Conservation (phyloP, 2,113 vertebrate genomes). For the Numida meleagris region DNA sequence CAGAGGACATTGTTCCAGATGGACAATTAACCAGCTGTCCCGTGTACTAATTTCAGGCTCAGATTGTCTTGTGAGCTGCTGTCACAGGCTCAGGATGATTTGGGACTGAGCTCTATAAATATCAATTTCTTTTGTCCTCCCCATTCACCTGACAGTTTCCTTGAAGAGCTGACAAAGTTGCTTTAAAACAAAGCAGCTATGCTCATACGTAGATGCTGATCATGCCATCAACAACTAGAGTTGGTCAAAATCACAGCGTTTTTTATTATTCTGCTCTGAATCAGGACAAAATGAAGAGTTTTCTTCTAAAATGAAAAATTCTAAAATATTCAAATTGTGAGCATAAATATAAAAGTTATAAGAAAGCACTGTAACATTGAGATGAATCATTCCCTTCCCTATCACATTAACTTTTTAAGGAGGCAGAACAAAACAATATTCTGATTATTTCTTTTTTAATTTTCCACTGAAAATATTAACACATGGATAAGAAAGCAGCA, state of each 20-base stretch:
- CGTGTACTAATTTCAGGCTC: background rate
- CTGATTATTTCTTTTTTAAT: background rate
- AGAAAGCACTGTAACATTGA: background rate
- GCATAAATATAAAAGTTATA: background rate
- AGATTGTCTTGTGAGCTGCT: background rate
- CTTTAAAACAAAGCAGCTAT: background rate
- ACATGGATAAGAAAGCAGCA: background rate
- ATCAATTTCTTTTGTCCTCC: background rate
- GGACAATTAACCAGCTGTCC: background rate
- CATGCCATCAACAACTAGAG: background rate
- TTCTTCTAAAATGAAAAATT: background rate
- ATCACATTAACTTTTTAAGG: background rate
- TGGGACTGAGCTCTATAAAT: background rate
- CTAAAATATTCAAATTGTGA: background rate
- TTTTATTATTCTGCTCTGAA: background rate
- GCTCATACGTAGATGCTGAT: background rate
- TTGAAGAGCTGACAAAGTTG: background rate
- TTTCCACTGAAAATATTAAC: background rate
- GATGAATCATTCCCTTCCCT: background rate
- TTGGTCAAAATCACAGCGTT: background rate
- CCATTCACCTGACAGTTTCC: background rate
- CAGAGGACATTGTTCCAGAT: background rate
- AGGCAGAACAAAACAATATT: background rate
- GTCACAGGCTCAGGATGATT: background rate
- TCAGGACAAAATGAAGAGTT: background rate